Conservation (phyloP, 64 coral and sea anemone species). For the Actinia tenebrosa region DNA sequence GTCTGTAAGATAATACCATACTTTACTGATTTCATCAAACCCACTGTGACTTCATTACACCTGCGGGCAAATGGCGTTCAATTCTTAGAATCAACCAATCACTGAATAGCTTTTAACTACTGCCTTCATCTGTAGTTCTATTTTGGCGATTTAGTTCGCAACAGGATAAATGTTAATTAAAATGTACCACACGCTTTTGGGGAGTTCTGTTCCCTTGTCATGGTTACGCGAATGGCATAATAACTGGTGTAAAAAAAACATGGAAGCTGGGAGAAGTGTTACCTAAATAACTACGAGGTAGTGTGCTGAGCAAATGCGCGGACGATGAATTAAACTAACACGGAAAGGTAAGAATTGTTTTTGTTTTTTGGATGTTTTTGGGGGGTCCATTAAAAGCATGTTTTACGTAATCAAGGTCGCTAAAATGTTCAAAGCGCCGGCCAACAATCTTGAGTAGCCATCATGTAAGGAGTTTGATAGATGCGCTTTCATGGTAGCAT, state of each 20-base stretch:
- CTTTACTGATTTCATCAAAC: neutral
- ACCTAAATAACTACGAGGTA: neutral
- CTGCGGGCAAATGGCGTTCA: neutral
- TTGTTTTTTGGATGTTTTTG: too few relatives aligned
- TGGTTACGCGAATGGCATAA: neutral
- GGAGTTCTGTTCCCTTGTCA: neutral
- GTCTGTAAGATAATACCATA: neutral
- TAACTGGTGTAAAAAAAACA: too few relatives aligned
- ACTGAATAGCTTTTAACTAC: neutral
- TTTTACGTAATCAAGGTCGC: too few relatives aligned
- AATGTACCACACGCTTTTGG: neutral
- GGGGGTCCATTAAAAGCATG: too few relatives aligned
- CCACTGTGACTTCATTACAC: neutral
- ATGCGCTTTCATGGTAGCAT: too few relatives aligned
- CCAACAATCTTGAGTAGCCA: too few relatives aligned
- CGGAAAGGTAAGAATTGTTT: too few relatives aligned
- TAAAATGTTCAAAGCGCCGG: too few relatives aligned
- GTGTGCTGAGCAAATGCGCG: neutral
- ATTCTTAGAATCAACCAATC: neutral
- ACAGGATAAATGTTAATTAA: neutral
- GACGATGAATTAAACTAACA: too few relatives aligned
- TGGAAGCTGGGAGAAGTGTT: neutral
- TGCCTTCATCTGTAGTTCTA: neutral
- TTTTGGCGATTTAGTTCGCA: neutral
- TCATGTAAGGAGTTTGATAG: too few relatives aligned